Conservation (phyloP, 2,888 invertebrate species). For the Lordiphosa andalusiaca region DNA sequence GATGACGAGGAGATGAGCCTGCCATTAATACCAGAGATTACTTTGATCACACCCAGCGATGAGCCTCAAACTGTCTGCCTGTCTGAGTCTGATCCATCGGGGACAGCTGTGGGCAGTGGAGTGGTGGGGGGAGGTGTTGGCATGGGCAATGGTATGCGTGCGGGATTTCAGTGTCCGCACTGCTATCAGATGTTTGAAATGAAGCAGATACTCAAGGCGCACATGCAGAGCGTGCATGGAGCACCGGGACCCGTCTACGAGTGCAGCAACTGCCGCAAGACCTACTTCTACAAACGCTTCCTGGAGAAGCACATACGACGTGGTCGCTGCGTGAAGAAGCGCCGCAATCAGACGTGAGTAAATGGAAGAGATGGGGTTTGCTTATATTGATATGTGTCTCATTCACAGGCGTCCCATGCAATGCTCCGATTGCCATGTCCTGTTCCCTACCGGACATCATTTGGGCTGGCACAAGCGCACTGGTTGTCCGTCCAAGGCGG, state of each 20-base stretch:
- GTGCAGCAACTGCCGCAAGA: constrained; percentile 79
- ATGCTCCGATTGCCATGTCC: constrained; percentile 78
- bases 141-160: constrained; percentile 13
- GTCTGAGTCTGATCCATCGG: constrained; percentile 8
- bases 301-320: constrained; percentile 79
- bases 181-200: constrained; percentile 79
- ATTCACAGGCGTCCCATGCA: constrained; percentile 79
- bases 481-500: constrained; percentile 78
- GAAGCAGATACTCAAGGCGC: constrained; percentile 78
- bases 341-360: constrained; percentile 79
- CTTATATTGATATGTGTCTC: background rate
- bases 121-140: constrained; percentile 2
- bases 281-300: constrained; percentile 80
- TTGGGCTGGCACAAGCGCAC: constrained; percentile 80
- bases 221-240: constrained; percentile 79
- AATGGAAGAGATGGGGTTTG: too few relatives aligned
- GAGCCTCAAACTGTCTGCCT: constrained; percentile 42
- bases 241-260: constrained; percentile 78
- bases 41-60: constrained; percentile 78
- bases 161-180: constrained; percentile 77
- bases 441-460: constrained; percentile 80
- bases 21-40: constrained; percentile 79
- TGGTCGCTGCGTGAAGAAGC: constrained; percentile 79
- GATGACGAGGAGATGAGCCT: constrained; percentile 77
- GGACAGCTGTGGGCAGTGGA: background rate